Evolutionary conservation across 1,140 invertebrate species (phyloP), one percentile per base, ranked within the genome.

Genomic region (Drosophila littoralis): DNA sequence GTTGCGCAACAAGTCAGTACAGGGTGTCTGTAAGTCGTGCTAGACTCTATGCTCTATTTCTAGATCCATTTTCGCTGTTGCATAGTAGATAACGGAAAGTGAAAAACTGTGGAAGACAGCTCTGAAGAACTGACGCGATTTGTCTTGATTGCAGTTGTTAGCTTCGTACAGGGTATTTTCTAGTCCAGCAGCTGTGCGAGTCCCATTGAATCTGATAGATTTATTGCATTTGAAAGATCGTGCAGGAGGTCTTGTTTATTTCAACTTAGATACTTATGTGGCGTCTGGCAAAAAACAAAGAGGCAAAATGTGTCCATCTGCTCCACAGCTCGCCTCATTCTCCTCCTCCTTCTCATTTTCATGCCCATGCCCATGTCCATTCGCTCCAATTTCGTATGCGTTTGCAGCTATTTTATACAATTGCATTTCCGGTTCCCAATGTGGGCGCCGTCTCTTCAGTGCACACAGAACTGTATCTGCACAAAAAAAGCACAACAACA

Each of bases 381-480:
- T 74, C 51, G 28, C 74, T 69, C 52, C 73, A 72, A 75, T 70
- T 75, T 71, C 74, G 77, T 76, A 52, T 70, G 69, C 58, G 36
- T 58, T 57, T 28, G 32, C 67, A 52, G 70, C 61, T 81, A 28
- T 50, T 50, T 50, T 54, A 83, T 77, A 88, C 84, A 88, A 88
- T 86, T 86, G 82, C 82, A 86, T 89, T 78, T 88, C 83, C 83
- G 83, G 83, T 89, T 74, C 73, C 79, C 84, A 79, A 80, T 89
- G 83, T 88, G 84, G 84, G 83, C 83, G 77, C 77, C 79, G 77
- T 79, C 79, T 81, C 66, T 76, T 36, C n/a, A 43, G 12, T 42
- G 3, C 28, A 33, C 66, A 60, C 43, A 65, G 79, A 81, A 77
- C 75, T 50, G 51, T 36, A 66, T 33, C 61, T 58, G 46, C 66